Percentiles rank a stretch among this genome's conserved stretches.
Conservation (phyloP, 2,888 invertebrate genomes). For the Agrotis segetum region DNA sequence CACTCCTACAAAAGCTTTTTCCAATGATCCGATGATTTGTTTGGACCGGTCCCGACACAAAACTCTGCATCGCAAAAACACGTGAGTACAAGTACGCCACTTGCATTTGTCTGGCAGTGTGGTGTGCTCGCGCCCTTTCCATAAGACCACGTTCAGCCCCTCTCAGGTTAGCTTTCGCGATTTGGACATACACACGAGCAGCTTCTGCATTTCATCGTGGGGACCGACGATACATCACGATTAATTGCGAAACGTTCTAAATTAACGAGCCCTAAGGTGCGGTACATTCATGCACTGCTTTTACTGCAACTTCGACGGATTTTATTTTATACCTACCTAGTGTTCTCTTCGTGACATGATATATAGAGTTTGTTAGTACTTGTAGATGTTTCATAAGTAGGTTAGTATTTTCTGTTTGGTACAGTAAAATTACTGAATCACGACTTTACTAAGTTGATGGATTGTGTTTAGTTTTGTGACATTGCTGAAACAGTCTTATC, state of each 20-base stretch:
- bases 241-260: conserved; percentile 45
- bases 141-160: conserved; percentile 69
- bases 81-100: conserved; percentile 76
- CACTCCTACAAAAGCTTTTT: conserved; percentile 61
- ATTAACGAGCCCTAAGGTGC: conserved; percentile 37
- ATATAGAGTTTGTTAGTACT: conserved; percentile 20
- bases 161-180: conserved; percentile 65
- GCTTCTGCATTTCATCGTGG: conserved; percentile 57
- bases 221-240: conserved; percentile 49
- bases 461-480: conserved; percentile 2
- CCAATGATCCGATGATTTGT: conserved; percentile 64
- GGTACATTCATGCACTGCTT: conserved; percentile 20
- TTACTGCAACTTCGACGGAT: conserved; percentile 22
- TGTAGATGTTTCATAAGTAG: conserved; percentile 41
- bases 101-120: conserved; percentile 73
- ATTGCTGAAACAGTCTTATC: not conserved
- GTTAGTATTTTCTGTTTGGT: conserved; percentile 35
- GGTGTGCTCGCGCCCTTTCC: conserved; percentile 69
- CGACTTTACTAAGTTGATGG: conserved; percentile 33
- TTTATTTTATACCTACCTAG: conserved; percentile 3
- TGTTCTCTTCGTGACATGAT: conserved; percentile 38
- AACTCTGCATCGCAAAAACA: conserved; percentile 73
- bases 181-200: conserved; percentile 50
- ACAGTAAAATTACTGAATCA: conserved; percentile 36
- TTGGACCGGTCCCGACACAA: conserved; percentile 56